Evolutionary conservation across 2,113 vertebrate species (phyloP), one percentile per base, ranked within the genome.

Genomic region (Epinephelus lanceolatus): DNA sequence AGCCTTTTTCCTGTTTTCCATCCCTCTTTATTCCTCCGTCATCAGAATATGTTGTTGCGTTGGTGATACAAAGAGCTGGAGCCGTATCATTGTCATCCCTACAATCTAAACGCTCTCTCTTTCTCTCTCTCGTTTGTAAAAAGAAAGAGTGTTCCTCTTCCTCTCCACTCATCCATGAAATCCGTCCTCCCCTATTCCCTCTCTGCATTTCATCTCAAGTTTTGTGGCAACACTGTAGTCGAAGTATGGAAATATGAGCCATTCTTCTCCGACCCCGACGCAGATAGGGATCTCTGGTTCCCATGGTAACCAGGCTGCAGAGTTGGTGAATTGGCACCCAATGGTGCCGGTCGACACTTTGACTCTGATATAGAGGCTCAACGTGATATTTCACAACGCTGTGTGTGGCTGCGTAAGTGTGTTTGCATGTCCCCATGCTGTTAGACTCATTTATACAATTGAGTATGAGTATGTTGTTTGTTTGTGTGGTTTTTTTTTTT

Each of bases 281-380:
- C 85, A 79, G 83, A 89, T 83, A 78, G 56, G 88, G 81, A 89
- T 88, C 85, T 88, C 63, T 67, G 81, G 92, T 95, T 95, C 79
- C 95, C 93, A 94, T 94, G 93, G 93, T 81, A 94, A 95, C 93
- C 9, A 72, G 86, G 73, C 88, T 84, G 66, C 83, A 77, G 86
- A 85, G 84, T 87, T 78, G 63, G 76, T 78, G 73, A 86, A 78
- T 79, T 86, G 80, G 80, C 70, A 73, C 76, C 74, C 40, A 45
- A 60, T 4, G 14, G 59, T 61, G 73, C 60, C 52, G 55, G 83
- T 91, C 72, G 60, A 80, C 73, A 73, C 68, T 69, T 61, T 78
- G 74, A 76, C 82, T 88, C 40, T 70, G 76, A 72, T 76, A 37
- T 37, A 45, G 69, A 62, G 37, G 37, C 79, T 88, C 55, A 27